These are phyloP conservation scores for Pseudochromis fuscus DNA, from an alignment of 2,797 vertebrate species.

Conservation along the genomic window DNA sequence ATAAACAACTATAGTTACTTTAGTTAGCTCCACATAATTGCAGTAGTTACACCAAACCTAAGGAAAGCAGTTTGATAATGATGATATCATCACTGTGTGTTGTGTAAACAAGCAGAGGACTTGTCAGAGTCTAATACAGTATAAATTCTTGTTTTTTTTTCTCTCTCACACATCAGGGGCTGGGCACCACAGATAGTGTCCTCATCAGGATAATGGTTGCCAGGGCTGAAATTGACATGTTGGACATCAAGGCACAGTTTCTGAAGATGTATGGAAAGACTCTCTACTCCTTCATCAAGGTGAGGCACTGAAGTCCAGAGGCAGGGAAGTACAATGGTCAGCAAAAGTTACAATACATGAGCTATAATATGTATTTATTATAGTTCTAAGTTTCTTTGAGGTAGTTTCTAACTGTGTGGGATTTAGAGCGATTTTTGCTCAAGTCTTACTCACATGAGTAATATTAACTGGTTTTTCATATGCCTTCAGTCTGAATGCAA, in stretches of 20 bases:
- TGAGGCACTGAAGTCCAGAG: constrained; percentile 63
- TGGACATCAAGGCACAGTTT: constrained; percentile 93
- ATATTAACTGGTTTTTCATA: neutral
- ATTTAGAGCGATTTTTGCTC: neutral
- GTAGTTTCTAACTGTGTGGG: neutral
- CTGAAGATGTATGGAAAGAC: constrained; percentile 93
- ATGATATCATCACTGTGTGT: no score
- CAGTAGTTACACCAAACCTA: no score
- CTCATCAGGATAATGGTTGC: constrained; percentile 96
- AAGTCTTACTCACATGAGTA: neutral
- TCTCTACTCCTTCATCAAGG: constrained; percentile 97
- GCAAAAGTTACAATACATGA: constrained; percentile 34
- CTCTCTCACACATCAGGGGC: constrained; percentile 82
- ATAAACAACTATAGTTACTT: no score
- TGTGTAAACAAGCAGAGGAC: neutral
- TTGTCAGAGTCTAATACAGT: neutral
- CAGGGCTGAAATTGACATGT: constrained; percentile 94
- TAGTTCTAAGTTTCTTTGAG: no score
- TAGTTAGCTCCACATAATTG: no score
- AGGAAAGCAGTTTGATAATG: no score
- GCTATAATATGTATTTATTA: constrained; percentile 18
- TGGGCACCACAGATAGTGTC: constrained; percentile 93
- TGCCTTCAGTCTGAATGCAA: neutral
- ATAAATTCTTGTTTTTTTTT: neutral
- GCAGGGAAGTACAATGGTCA: neutral